Evolutionary conservation across 2,888 invertebrate species (phyloP), one percentile per base, ranked within the genome.

Genomic region (Ellobium chinense): DNA sequence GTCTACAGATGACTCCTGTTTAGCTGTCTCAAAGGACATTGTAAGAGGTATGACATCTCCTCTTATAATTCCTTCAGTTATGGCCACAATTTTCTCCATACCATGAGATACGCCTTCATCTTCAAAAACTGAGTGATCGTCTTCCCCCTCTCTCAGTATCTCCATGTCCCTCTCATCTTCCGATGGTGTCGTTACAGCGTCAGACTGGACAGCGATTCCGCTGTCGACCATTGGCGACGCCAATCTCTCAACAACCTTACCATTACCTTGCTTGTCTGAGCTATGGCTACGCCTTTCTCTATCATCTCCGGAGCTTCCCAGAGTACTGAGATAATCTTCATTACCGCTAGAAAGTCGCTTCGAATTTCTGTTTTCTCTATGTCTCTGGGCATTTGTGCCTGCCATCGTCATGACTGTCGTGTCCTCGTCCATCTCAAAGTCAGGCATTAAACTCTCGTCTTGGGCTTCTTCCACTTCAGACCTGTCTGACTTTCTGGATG

Each of bases 311-410:
- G 46, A 7, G 7, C 18, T 46, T 7, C 9, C 46, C 7, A 46
- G 7, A 36, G n/a, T 34, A 12, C 56, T 37, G 2, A 34, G 39
- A 34, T 39, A 62, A 1, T 65, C 75, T 24, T 62, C 75, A 65
- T 37, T 62, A n/a, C n/a, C n/a, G 46, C 75, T 65, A 7, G 63
- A 75, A 18, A 75, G 46, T 14, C 65, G 75, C 31, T 75, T 75
- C 1, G 75, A 65, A 18, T 39, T 12, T 29, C 75, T 18, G 18
- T 62, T n/a, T 75, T 75, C 75, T 34, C 75, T 37, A 29, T 75
- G 75, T 54, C 31, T 62, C n/a, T 75, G 75, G 14, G 75, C 62
- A 36, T 75, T 62, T 18, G 37, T 39, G 4, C 75, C 75, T 0
- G 75, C 63, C 75, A 63, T 36, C 39, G 60, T 31, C 75, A 75